phyloP scores from a whole-genome alignment of 2,797 vertebrate genomes.

The Holocentrus rufus region DNA sequence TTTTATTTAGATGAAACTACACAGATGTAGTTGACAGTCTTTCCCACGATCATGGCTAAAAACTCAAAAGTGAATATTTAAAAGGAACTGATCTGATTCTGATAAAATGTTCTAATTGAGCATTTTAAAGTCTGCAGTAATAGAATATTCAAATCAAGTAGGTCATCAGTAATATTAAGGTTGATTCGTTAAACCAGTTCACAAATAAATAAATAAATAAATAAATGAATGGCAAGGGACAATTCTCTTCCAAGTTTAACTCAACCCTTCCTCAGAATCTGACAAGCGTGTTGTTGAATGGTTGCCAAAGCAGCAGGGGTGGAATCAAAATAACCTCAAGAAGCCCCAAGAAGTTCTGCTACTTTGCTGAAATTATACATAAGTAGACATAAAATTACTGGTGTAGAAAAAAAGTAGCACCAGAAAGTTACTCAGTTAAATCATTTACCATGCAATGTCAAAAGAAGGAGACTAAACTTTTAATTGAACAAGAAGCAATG shows the following conservation, averaged over 20 bases:
- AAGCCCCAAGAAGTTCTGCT: background rate
- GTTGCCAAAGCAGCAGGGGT: conserved; percentile 34
- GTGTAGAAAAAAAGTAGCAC: too few relatives aligned
- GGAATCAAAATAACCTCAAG: background rate
- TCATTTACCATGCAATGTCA: too few relatives aligned
- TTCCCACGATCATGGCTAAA: too few relatives aligned
- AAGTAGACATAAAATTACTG: background rate
- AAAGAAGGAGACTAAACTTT: too few relatives aligned
- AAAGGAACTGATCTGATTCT: conserved; percentile 36
- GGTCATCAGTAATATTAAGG: conserved; percentile 56
- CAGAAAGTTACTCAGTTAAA: too few relatives aligned
- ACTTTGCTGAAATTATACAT: background rate
- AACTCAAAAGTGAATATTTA: background rate
- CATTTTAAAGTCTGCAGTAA: conserved; percentile 54
- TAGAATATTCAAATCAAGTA: conserved; percentile 56
- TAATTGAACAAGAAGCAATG: too few relatives aligned
- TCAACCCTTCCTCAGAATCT: too few relatives aligned
- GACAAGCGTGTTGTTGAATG: background rate
- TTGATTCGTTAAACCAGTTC: conserved; percentile 45
- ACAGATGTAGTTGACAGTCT: too few relatives aligned
- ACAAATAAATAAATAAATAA: conserved; percentile 39
- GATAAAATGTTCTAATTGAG: conserved; percentile 47
- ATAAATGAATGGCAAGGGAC: conserved; percentile 59
- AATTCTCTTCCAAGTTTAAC: conserved; percentile 7
- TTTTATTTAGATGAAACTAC: too few relatives aligned